phyloP scores from a whole-genome alignment of 1,140 invertebrate species.

The Hermetia illucens region DNA sequence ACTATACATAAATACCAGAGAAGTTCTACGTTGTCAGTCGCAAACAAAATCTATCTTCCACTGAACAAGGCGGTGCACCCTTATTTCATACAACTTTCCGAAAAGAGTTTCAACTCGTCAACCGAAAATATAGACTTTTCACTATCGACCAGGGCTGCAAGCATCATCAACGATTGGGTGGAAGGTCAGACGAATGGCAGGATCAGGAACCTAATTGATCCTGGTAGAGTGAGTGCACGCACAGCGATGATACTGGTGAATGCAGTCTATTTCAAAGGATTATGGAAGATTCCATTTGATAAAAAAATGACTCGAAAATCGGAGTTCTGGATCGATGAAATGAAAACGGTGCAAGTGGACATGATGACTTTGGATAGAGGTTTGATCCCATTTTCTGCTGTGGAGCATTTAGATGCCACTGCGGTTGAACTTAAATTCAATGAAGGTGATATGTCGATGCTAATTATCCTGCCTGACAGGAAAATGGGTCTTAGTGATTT shows the following conservation, averaged over 20 bases:
- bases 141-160: slow-evolving; percentile 21
- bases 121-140: slow-evolving; percentile 34
- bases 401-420: slow-evolving; percentile 24
- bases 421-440: slow-evolving; percentile 38
- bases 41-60: too few relatives aligned
- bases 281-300: slow-evolving; percentile 41
- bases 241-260: slow-evolving; percentile 40
- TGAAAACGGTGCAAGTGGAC: slow-evolving; percentile 27
- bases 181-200: slow-evolving; percentile 38
- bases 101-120: slow-evolving; percentile 13
- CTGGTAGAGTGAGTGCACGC: slow-evolving; percentile 16
- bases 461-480: slow-evolving; percentile 41
- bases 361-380: slow-evolving; percentile 36
- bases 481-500: slow-evolving; percentile 32
- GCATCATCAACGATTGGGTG: slow-evolving; percentile 44
- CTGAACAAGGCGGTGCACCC: too few relatives aligned
- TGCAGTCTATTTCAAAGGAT: slow-evolving; percentile 49
- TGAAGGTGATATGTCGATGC: slow-evolving; percentile 35
- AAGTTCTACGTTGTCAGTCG: too few relatives aligned
- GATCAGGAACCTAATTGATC: slow-evolving; percentile 39
- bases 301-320: slow-evolving; percentile 26
- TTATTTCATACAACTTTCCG: slow-evolving; percentile 1
- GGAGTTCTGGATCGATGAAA: slow-evolving; percentile 32
- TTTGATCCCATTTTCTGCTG: slow-evolving; percentile 29
- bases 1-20: too few relatives aligned